phyloP scores from a whole-genome alignment of 1,140 invertebrate genomes.

The Cydia fagiglandana region DNA sequence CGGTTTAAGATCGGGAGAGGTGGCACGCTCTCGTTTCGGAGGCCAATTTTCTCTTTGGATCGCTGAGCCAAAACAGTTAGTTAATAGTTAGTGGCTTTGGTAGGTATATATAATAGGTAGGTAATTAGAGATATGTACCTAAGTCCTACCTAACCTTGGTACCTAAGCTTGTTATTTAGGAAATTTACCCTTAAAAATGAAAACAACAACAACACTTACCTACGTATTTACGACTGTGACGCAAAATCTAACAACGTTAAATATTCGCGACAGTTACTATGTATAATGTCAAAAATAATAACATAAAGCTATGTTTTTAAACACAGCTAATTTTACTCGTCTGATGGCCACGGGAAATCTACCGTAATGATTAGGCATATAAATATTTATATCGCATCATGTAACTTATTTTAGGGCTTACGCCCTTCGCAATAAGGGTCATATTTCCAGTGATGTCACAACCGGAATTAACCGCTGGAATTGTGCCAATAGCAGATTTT shows the following conservation, averaged over 20 bases:
- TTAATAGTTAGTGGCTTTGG: no score
- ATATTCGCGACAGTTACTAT: not conserved
- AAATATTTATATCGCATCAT: not conserved
- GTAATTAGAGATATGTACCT: no score
- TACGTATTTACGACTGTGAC: no score
- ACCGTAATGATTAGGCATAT: not conserved
- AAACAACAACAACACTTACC: no score
- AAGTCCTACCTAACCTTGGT: no score
- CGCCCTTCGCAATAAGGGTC: conserved; percentile 11
- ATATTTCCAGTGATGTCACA: not conserved
- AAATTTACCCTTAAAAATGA: no score
- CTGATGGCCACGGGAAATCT: not conserved
- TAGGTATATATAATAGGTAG: no score
- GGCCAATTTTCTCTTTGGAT: no score
- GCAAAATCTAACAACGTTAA: not conserved
- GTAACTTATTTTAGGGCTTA: not conserved
- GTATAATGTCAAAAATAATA: not conserved
- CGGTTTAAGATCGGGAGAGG: no score
- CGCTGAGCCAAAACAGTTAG: no score
- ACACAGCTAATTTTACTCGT: conserved; percentile 1
- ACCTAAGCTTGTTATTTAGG: no score
- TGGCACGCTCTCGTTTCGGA: no score
- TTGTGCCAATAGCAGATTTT: conserved; percentile 26
- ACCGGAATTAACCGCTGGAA: not conserved
- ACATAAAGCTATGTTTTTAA: not conserved